Evolutionary conservation across 2,888 invertebrate species (phyloP), one percentile per base, ranked within the genome.

Genomic region (Eueremaeus valkanovi): DNA sequence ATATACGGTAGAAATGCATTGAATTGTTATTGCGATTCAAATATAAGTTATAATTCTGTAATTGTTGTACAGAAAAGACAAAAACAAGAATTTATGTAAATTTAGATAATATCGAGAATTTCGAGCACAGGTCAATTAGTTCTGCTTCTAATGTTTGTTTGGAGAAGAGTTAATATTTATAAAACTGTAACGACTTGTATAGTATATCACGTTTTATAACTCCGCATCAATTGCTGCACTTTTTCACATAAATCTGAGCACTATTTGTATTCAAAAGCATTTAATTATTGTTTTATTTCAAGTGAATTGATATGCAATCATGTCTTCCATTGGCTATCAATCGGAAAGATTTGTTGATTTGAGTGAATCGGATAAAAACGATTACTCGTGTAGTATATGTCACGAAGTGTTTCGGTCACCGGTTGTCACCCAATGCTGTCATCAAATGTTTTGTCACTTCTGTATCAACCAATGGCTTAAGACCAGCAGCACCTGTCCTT

Each of bases 381-480:
- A 58, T 6, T 27, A n/a, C 16, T 24, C 5, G 21, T 58, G 58
- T 27, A 27, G 27, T 58, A 58, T 58, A 8, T 58, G 58, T 29
- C 27, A 58, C 5, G 24, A 58, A 27, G 6, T 58, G 13, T 58
- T 58, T 2, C 3, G 24, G 6, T 6, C 16, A 24, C 75, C 75
- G 11, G 72, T 75, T 13, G 21, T 40, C 5, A 75, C 75, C 16
- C 33, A 58, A 11, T 75, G 75, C 70, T 36, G 70, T 24, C 33
- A 11, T 11, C 72, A 75, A 21, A 58, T 51, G 13, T 75, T 70
- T 72, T 75, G 75, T 31, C 11, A 49, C 9, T 36, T 70, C 3
- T 72, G 75, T 58, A 72, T 75, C 3, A n/a, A 21, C 6, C 21
- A 51, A 40, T 75, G 75, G 75, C 24, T 72, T 13, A 33, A n/a